Base-by-base conservation (phyloP, 1,140 invertebrate species). In the Littorina saxatilis region DNA sequence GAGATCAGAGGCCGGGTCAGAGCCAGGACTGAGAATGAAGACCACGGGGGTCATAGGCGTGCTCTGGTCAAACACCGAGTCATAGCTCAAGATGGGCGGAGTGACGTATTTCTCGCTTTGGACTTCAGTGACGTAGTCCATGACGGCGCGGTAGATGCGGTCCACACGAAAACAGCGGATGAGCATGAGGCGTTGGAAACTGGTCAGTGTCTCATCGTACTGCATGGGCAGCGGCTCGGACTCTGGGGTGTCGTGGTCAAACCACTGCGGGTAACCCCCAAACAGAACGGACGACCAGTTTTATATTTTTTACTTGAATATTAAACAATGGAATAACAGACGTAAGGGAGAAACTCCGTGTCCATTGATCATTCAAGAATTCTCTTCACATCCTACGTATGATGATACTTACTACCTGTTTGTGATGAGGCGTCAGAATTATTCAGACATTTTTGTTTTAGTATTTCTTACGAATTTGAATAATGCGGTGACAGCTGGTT, bases 161-260 rank as follows among this genome's bases (percentile, higher is more conserved):
- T 97, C 96, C 9, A 96, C 94, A 29, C 96, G 94, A 92, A 97
- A 97, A 88, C 96, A 97, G 29, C 96, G 93, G n/a, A 97, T 89
- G 43, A 97, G 87, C 95, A 97, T 95, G 55, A 98, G 92, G 50
- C 94, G 92, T 87, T 97, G 94, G 89, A 96, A 96, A 0, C 93
- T 88, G 23, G 92, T 92, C 9, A 80, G n/a, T 0, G 91, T 94
- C 17, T 94, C 87, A 1, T 94, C 93, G 91, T 96, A 97, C 3
- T 92, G 92, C 78, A 94, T 92, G 0, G 96, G 96, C 52, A 85
- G 85, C 84, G 95, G 94, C 13, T 91, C 87, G 4, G 94, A 92
- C 92, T 97, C 96, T 0, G 96, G 96, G 73, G 92, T 93, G 86
- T 97, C 96, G 86, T 94, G 92, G 87, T 97, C 95, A 89, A 94